phyloP scores from a whole-genome alignment of 2,888 invertebrate species.

The Limenitis camilla region DNA sequence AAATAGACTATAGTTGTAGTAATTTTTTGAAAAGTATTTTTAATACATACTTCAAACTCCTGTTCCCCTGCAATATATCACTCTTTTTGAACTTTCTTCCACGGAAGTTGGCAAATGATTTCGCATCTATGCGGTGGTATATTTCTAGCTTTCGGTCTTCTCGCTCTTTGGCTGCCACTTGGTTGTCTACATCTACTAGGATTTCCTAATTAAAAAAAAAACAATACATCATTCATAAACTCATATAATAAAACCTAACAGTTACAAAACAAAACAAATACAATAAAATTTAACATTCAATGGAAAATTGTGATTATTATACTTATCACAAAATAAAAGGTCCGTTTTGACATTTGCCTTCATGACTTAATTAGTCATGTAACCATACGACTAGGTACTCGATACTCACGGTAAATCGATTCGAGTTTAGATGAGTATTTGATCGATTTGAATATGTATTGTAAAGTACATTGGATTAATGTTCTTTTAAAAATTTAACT shows the following conservation, averaged over 20 bases:
- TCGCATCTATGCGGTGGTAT: constrained; percentile 92
- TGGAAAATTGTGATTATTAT: too few relatives aligned
- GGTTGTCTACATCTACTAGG: constrained; percentile 91
- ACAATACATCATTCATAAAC: background rate
- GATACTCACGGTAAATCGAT: too few relatives aligned
- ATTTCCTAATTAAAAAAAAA: constrained; percentile 76
- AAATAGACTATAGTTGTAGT: too few relatives aligned
- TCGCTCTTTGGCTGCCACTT: constrained; percentile 93
- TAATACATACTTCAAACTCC: constrained; percentile 80
- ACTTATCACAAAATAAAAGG: too few relatives aligned
- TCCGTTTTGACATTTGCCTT: too few relatives aligned
- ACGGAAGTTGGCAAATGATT: constrained; percentile 89
- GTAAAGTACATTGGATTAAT: background rate
- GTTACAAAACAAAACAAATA: too few relatives aligned
- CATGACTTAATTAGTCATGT: too few relatives aligned
- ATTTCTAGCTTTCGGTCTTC: constrained; percentile 93
- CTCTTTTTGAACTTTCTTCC: constrained; percentile 95
- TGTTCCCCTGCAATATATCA: constrained; percentile 87
- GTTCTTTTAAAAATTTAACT: background rate
- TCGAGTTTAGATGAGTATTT: too few relatives aligned
- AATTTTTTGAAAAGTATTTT: background rate
- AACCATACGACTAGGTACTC: too few relatives aligned
- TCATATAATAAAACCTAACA: too few relatives aligned
- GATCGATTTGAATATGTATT: too few relatives aligned
- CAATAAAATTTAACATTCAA: too few relatives aligned